These are phyloP conservation scores for Biston betularia DNA, from an alignment of 2,888 invertebrate species.

Conservation along the genomic window DNA sequence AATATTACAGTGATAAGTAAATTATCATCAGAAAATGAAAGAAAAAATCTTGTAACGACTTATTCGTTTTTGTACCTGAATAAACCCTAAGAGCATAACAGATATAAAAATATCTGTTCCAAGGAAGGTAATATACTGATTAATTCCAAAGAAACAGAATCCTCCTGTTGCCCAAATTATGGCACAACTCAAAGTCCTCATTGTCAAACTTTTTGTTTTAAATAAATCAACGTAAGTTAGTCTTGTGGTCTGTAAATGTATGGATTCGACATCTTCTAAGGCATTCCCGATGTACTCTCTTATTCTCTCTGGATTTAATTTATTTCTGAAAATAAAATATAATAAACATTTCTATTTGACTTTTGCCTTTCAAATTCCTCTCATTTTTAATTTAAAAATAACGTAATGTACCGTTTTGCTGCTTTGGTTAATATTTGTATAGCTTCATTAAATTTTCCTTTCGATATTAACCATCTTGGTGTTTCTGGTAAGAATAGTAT, in stretches of 20 bases:
- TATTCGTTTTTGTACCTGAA: conserved; percentile 50
- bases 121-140: conserved; percentile 61
- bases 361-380: not conserved
- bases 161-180: conserved; percentile 55
- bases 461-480: conserved; percentile 66
- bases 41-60: not conserved
- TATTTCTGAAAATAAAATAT: conserved; percentile 55
- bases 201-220: conserved; percentile 49
- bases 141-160: conserved; percentile 62
- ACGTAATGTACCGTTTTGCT: conserved; percentile 53
- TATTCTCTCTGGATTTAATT: conserved; percentile 52
- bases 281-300: conserved; percentile 53
- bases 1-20: not conserved
- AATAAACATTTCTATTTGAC: not conserved
- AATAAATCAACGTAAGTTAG: conserved; percentile 59
- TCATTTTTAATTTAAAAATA: not conserved
- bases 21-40: not conserved
- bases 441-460: conserved; percentile 56
- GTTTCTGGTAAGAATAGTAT: conserved; percentile 61
- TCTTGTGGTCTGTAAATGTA: conserved; percentile 40
- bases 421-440: conserved; percentile 56
- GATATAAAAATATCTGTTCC: conserved; percentile 58
- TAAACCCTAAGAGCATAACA: conserved; percentile 57
- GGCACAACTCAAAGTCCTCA: conserved; percentile 48
- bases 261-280: conserved; percentile 50